Evolutionary conservation across 2,113 vertebrate genomes (phyloP), one percentile per base, ranked within the genome.

Genomic region (Machaerirhynchus nigripectus): DNA sequence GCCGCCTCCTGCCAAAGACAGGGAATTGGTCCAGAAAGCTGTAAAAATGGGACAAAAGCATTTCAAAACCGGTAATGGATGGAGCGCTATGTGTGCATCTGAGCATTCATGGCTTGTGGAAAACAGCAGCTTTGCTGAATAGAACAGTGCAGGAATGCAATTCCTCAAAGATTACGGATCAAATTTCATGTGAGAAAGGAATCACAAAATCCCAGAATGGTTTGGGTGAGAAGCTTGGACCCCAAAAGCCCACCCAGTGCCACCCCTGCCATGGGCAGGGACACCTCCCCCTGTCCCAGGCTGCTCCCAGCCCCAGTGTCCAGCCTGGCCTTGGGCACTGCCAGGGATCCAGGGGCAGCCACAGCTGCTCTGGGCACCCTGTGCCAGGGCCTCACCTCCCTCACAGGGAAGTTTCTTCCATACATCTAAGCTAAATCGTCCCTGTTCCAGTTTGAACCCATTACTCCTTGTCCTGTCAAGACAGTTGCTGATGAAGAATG

Each of bases 51-150:
- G 70, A 46, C 80, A 49, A 16, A 50, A 67, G 71, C 39, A 1
- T 27, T 39, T 50, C 0, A 27, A 3, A 61, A 50, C 6, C 0
- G 23, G 40, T 2, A 26, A 57, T 1, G 49, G 84, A 21, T 3
- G 57, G 27, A 90, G 80, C 17, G 44, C 10, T 52, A 0, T 35
- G 17, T 49, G 60, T 22, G 77, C 65, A n/a, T 14, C 50, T 5
- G 49, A 57, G 63, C 26, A 0, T 13, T 28, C 31, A 3, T 0
- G 13, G 65, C 39, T 21, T 5, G 21, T 16, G 79, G n/a, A 8
- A 37, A 84, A n/a, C 11, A 4, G 63, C 57, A 61, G 87, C 68
- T 64, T 46, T 37, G 11, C 53, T 21, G 64, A 37, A 21, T 0
- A 16, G 19, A 53, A 37, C 60, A 19, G 21, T 4, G 35, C 68